These are phyloP conservation scores for Atrina japonica DNA, from an alignment of 2,888 invertebrate genomes.

Conservation along the genomic window DNA sequence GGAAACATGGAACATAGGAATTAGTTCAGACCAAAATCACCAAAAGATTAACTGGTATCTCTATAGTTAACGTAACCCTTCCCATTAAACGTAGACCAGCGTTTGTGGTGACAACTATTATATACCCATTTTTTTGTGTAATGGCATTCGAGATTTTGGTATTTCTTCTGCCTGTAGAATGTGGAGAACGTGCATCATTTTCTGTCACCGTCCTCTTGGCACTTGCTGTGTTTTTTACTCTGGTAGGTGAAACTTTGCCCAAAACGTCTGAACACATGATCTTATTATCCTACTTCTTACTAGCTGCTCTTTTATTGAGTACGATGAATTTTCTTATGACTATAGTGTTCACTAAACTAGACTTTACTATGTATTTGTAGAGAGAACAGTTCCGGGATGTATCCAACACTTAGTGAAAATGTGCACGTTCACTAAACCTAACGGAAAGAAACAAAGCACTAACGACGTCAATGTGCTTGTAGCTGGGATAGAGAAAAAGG, in stretches of 20 bases:
- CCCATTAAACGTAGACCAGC: slow-evolving; percentile 40
- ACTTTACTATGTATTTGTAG: too few species aligned
- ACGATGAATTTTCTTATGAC: slow-evolving; percentile 33
- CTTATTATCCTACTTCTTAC: slow-evolving; percentile 38
- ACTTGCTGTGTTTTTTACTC: slow-evolving; percentile 46
- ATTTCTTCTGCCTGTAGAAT: slow-evolving; percentile 43
- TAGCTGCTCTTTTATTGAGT: slow-evolving; percentile 35
- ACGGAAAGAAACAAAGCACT: too few species aligned
- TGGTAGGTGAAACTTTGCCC: slow-evolving; percentile 48
- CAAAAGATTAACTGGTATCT: too few species aligned
- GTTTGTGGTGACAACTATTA: slow-evolving; percentile 40
- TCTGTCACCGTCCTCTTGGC: slow-evolving; percentile 48
- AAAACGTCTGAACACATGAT: slow-evolving; percentile 47
- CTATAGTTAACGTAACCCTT: slow-evolving; percentile 7
- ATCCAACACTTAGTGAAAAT: too few species aligned
- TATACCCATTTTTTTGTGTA: slow-evolving; percentile 47
- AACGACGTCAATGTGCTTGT: too few species aligned
- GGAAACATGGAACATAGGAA: slow-evolving; percentile 43
- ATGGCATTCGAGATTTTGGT: slow-evolving; percentile 41
- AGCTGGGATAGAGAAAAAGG: too few species aligned
- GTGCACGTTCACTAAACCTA: too few species aligned
- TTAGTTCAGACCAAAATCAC: not conserved
- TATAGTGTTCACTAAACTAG: too few species aligned
- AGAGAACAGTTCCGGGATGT: too few species aligned
- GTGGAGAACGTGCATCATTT: slow-evolving; percentile 46